Evolutionary conservation across 2,888 invertebrate genomes (phyloP).

Genomic region (Drosophila paucipuncta): DNA sequence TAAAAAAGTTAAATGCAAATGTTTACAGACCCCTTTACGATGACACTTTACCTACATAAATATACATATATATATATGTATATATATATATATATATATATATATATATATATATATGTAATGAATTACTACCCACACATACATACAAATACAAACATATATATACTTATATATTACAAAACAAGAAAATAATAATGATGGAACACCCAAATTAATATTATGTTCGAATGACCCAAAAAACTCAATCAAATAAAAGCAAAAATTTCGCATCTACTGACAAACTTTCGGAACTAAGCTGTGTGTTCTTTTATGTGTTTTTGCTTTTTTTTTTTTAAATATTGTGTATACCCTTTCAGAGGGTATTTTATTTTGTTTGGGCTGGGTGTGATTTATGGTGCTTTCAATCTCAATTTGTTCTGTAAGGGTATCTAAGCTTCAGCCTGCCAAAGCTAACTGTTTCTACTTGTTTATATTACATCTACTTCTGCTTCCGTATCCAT

Average conservation of each 20-base stretch:
- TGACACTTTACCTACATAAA: conserved; percentile 7
- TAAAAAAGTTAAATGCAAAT: conserved; percentile 33
- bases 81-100: no score
- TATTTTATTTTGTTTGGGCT: neutral
- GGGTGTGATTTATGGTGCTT: neutral
- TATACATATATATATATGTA: no score
- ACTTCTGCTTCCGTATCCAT: conserved; percentile 35
- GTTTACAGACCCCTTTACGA: conserved; percentile 51
- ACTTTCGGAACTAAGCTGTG: conserved; percentile 47
- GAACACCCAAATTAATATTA: conserved; percentile 51
- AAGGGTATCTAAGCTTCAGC: neutral
- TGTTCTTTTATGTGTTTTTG: conserved; percentile 4
- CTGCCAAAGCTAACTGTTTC: neutral
- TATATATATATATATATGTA: no score
- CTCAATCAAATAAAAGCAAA: conserved; percentile 74
- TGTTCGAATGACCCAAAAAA: conserved; percentile 66
- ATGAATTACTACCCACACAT: conserved; percentile 3
- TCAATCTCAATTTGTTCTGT: neutral
- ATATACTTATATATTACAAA: conserved; percentile 7
- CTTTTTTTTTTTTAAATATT: neutral
- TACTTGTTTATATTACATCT: neutral
- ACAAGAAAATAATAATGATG: conserved; percentile 7
- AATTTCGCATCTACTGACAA: conserved; percentile 72
- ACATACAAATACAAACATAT: conserved; percentile 21
- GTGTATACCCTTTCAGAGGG: neutral